These are phyloP conservation scores for Porites divaricata DNA, from an alignment of 92 coral and sea anemone species.

Conservation along the genomic window DNA sequence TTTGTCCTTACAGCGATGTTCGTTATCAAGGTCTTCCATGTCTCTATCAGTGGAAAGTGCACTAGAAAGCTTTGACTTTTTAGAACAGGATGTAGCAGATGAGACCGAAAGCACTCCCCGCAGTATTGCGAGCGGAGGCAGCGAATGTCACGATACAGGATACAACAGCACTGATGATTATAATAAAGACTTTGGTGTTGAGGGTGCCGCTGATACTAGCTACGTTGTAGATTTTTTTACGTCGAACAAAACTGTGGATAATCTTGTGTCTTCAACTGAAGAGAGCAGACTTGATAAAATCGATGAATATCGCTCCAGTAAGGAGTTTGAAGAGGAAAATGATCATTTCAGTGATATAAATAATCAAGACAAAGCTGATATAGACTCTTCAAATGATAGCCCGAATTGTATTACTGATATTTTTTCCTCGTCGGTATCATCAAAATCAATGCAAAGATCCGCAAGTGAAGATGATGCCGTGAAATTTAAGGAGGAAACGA, in stretches of 20 bases:
- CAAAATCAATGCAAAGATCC: background rate
- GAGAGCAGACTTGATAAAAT: background rate
- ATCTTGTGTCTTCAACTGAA: background rate
- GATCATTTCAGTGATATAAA: background rate
- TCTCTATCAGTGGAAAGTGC: slow-evolving; percentile 97
- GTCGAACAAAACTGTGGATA: background rate
- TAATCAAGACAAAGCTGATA: slow-evolving; percentile 11
- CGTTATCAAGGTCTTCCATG: slow-evolving; percentile 78
- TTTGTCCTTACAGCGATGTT: slow-evolving; percentile 69
- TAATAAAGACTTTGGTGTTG: slow-evolving; percentile 59
- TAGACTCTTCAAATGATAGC: slow-evolving; percentile 11
- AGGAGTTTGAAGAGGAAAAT: background rate
- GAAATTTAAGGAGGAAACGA: background rate
- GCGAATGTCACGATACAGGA: slow-evolving; percentile 94
- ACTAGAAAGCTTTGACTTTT: slow-evolving; percentile 93
- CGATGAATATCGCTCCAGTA: background rate
- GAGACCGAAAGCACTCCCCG: slow-evolving; percentile 81
- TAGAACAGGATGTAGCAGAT: slow-evolving; percentile 80
- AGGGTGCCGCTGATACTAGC: slow-evolving; percentile 38
- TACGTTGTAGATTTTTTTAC: slow-evolving; percentile 46
- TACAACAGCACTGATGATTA: slow-evolving; percentile 93
- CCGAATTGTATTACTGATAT: slow-evolving; percentile 42
- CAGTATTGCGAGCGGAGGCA: slow-evolving; percentile 78
- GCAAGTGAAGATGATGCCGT: background rate
- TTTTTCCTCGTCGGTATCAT: slow-evolving; percentile 29